Conservation (phyloP, 2,113 vertebrate genomes). For the Epinephelus moara region DNA sequence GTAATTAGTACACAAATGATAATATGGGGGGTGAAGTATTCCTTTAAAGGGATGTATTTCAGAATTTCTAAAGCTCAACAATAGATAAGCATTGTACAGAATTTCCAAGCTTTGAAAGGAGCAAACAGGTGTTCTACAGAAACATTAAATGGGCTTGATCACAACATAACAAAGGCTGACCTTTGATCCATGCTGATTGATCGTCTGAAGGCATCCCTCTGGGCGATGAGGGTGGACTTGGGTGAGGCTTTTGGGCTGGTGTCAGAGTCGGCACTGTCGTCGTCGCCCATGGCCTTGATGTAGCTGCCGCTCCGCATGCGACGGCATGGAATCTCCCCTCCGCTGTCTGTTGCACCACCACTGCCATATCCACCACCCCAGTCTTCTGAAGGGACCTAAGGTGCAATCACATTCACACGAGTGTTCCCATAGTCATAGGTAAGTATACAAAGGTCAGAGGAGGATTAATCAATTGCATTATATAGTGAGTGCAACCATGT, state of each 20-base stretch:
- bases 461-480: conserved; percentile 5
- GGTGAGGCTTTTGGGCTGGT: conserved; percentile 92
- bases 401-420: conserved; percentile 26
- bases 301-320: conserved; percentile 99
- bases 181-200: conserved; percentile 97
- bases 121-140: background rate
- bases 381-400: conserved; percentile 95
- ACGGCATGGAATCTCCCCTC: conserved; percentile 96
- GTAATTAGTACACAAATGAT: no score
- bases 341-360: conserved; percentile 79
- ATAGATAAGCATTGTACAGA: background rate
- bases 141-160: no score
- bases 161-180: conserved; percentile 47
- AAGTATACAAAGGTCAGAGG: background rate
- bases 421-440: background rate
- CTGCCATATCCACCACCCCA: conserved; percentile 91
- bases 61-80: background rate
- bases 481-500: conserved; percentile 27
- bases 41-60: no score
- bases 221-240: conserved; percentile 87
- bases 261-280: conserved; percentile 96
- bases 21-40: no score
- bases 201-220: conserved; percentile 93
- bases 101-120: background rate
- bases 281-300: conserved; percentile 99